Percentiles rank a stretch among this genome's conserved stretches.
phyloP scores from a whole-genome alignment of 2,797 vertebrate species.

The Kryptolebias ocellatus region DNA sequence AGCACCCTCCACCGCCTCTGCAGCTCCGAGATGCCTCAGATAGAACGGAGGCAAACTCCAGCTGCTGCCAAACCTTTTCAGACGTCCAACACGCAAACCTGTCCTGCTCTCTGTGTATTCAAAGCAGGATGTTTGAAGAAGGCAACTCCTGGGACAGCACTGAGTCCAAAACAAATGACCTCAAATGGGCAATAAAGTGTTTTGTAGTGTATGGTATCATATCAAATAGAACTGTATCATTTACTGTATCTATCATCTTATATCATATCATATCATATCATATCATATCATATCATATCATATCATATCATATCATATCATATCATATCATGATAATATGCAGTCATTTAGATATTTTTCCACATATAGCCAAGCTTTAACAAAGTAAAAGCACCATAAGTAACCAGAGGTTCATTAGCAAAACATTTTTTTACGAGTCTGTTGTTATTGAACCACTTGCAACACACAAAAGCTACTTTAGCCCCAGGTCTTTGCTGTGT shows the following conservation, averaged over 20 bases:
- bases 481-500: constrained; percentile 48
- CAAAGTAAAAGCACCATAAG: constrained; percentile 50
- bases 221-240: too few species aligned
- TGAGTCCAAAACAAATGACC: neutral
- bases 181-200: neutral
- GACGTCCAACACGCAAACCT: constrained; percentile 40
- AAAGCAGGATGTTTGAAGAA: constrained; percentile 5
- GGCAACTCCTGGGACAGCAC: neutral
- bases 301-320: neutral
- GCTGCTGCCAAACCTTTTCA: constrained; percentile 47
- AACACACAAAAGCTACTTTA: constrained; percentile 18
- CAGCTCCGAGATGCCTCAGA: constrained; percentile 47
- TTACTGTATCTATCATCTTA: neutral
- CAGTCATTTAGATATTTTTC: constrained; percentile 37
- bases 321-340: neutral
- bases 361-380: constrained; percentile 30
- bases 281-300: neutral
- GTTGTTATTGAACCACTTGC: constrained; percentile 44
- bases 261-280: neutral
- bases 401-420: constrained; percentile 57
- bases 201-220: neutral
- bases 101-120: constrained; percentile 37
- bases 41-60: constrained; percentile 56
- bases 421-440: constrained; percentile 9
- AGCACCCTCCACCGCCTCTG: constrained; percentile 53